Conservation (phyloP, 1,140 invertebrate species). For the Lordiphosa mommai region DNA sequence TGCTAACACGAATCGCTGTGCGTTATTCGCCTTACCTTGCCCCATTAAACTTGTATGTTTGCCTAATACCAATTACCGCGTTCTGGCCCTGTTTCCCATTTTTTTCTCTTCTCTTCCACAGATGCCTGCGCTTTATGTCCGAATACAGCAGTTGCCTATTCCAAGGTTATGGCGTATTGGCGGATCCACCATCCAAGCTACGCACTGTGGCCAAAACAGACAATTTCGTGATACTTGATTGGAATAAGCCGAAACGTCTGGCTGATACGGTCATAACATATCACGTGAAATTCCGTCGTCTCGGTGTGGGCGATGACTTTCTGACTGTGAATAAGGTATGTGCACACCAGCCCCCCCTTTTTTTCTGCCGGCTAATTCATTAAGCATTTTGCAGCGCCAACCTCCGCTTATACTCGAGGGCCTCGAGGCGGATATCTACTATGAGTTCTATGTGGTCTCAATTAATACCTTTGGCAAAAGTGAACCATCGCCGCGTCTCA, state of each 20-base stretch:
- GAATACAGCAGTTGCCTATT: slow-evolving; percentile 89
- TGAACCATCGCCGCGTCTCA: slow-evolving; percentile 85
- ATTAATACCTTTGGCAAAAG: slow-evolving; percentile 89
- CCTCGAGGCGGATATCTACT: slow-evolving; percentile 86
- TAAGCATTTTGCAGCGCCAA: slow-evolving; percentile 80
- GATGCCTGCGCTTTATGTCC: slow-evolving; percentile 89
- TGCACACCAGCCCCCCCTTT: neutral
- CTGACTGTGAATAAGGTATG: slow-evolving; percentile 81
- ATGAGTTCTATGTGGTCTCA: slow-evolving; percentile 91
- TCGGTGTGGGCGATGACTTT: slow-evolving; percentile 81
- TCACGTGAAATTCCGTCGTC: slow-evolving; percentile 84
- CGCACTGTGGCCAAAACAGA: slow-evolving; percentile 86
- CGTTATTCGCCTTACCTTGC: too few relatives aligned
- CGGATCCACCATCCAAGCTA: slow-evolving; percentile 85
- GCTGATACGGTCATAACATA: slow-evolving; percentile 87
- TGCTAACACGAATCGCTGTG: too few relatives aligned
- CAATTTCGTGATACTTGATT: slow-evolving; percentile 88
- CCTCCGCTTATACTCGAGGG: slow-evolving; percentile 88
- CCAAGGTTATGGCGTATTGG: slow-evolving; percentile 90
- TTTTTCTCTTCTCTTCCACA: slow-evolving; percentile 52
- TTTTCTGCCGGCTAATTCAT: slow-evolving; percentile 47
- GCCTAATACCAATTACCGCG: slow-evolving; percentile 35
- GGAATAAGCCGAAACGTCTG: slow-evolving; percentile 86
- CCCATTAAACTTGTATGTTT: slow-evolving; percentile 17
- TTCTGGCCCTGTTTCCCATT: neutral